Percentiles rank a stretch among this genome's conserved stretches.
Conservation (phyloP, 2,888 invertebrate species). For the Exephanes ischioxanthus region DNA sequence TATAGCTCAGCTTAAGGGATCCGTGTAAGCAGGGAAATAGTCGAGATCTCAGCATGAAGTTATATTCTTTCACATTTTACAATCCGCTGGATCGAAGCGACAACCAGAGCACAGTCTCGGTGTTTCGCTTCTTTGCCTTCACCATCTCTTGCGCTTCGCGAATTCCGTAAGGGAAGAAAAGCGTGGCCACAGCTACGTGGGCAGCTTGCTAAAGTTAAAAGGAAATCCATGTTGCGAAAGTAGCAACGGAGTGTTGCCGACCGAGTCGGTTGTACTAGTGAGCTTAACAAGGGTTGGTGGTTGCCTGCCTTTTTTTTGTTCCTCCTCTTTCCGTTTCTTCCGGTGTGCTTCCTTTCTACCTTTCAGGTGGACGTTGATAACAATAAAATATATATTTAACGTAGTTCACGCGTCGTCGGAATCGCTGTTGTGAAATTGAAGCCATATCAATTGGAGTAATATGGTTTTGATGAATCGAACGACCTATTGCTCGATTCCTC, state of each 20-base stretch:
- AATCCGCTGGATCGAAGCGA: not conserved
- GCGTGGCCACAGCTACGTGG: not conserved
- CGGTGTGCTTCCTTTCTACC: not conserved
- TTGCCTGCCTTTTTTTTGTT: conserved; percentile 7
- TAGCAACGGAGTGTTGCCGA: not conserved
- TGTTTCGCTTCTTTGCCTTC: conserved; percentile 1
- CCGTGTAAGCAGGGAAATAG: not conserved
- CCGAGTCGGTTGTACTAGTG: not conserved
- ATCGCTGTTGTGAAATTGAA: not conserved
- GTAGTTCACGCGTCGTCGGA: not conserved
- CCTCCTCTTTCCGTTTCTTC: not conserved
- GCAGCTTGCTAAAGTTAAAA: conserved; percentile 33
- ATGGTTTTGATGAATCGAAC: not conserved
- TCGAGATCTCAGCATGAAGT: not conserved
- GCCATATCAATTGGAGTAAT: not conserved
- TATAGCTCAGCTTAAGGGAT: not conserved
- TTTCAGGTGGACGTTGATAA: not conserved
- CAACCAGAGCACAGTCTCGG: not conserved
- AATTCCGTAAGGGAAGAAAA: conserved; percentile 1
- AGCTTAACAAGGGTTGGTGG: conserved; percentile 17
- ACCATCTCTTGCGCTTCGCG: not conserved
- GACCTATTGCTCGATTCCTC: not conserved
- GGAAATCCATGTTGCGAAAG: conserved; percentile 36
- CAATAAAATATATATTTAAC: not conserved
- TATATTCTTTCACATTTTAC: not conserved